Conservation (phyloP, 2,113 vertebrate genomes). For the Ceyx cyanopectus region DNA sequence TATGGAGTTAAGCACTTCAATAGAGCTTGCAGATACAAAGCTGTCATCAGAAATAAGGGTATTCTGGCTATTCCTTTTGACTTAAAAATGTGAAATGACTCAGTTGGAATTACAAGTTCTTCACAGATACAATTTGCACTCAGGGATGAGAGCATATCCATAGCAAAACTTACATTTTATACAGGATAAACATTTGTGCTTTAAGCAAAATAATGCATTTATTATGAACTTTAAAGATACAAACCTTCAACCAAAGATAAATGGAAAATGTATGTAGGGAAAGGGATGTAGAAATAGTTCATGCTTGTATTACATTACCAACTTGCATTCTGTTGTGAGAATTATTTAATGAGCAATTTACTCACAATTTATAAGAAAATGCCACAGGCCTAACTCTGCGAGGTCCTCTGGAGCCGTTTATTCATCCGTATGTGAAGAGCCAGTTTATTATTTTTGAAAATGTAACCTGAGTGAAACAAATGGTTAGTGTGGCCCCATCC, state of each 20-base stretch:
- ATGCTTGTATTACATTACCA: conserved; percentile 7
- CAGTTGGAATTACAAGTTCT: background rate
- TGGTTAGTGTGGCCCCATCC: conserved; percentile 63
- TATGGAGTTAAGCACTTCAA: conserved; percentile 1
- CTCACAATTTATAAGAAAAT: conserved; percentile 63
- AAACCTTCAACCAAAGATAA: background rate
- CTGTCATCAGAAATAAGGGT: background rate
- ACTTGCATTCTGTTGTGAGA: conserved; percentile 51
- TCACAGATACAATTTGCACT: background rate
- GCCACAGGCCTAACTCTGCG: background rate
- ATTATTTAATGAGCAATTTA: conserved; percentile 71
- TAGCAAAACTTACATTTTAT: conserved; percentile 5
- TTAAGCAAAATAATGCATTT: conserved; percentile 16
- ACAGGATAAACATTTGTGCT: background rate
- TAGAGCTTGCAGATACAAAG: background rate
- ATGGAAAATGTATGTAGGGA: background rate
- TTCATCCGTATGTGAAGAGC: conserved; percentile 6
- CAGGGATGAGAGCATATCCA: background rate
- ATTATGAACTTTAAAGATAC: background rate
- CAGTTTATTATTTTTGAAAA: conserved; percentile 68
- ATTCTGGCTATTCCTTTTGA: background rate
- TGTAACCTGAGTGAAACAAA: conserved; percentile 64
- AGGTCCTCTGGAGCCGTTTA: conserved; percentile 57
- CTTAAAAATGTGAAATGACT: background rate
- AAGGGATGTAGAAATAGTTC: background rate